A percentile compares a stretch with the other conserved stretches of the same genome.
Evolutionary conservation across 2,888 invertebrate species (phyloP).

Genomic region (Tetramorium bicarinatum): DNA sequence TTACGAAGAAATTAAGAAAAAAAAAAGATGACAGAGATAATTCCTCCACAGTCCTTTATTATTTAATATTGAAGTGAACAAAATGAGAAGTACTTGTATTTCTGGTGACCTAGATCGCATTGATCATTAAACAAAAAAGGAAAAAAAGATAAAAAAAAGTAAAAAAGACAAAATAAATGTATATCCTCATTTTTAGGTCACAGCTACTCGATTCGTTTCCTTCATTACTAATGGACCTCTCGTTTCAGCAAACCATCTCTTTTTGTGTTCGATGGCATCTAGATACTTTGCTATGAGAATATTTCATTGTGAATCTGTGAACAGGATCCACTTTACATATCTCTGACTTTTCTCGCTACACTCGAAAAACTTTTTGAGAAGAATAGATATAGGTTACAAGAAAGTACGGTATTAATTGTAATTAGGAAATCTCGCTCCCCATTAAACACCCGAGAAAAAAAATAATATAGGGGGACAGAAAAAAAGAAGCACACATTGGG

Average conservation of each 20-base stretch:
- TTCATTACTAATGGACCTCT: slow-evolving; percentile 78
- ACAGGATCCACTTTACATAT: slow-evolving; percentile 70
- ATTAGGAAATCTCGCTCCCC: slow-evolving; percentile 52
- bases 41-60: slow-evolving; percentile 86
- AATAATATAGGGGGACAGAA: background rate
- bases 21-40: slow-evolving; percentile 80
- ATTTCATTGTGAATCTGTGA: slow-evolving; percentile 59
- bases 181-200: slow-evolving; percentile 92
- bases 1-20: slow-evolving; percentile 77
- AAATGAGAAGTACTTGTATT: slow-evolving; percentile 85
- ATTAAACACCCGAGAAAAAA: slow-evolving; percentile 42
- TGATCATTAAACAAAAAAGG: slow-evolving; percentile 84
- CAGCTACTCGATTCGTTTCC: slow-evolving; percentile 86
- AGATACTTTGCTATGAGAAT: slow-evolving; percentile 68
- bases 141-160: slow-evolving; percentile 91
- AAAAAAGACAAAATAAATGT: slow-evolving; percentile 91
- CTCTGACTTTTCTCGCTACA: slow-evolving; percentile 57
- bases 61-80: slow-evolving; percentile 81
- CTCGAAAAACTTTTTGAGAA: slow-evolving; percentile 56
- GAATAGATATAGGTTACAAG: slow-evolving; percentile 61
- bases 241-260: slow-evolving; percentile 66
- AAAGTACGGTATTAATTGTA: slow-evolving; percentile 55
- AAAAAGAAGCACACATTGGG: slow-evolving; percentile 50
- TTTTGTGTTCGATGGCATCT: slow-evolving; percentile 69
- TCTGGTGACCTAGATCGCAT: slow-evolving; percentile 87